Conservation (phyloP, 2,888 invertebrate genomes). For the Cephus nigrinus region DNA sequence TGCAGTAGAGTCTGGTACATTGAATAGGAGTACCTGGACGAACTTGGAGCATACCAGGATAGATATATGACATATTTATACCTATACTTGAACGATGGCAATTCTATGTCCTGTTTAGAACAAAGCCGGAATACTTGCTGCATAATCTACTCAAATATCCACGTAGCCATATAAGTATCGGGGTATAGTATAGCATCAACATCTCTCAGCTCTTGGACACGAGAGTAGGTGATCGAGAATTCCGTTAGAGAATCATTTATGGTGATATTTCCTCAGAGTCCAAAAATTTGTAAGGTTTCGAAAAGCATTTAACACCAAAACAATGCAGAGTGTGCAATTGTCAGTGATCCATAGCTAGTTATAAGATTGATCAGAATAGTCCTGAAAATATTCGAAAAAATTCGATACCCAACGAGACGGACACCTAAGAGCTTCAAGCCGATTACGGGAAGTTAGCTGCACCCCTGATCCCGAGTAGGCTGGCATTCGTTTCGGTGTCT, state of each 20-base stretch:
- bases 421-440: not conserved
- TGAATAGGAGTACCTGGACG: not conserved
- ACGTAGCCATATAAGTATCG: not conserved
- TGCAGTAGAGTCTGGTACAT: not conserved
- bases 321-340: not conserved
- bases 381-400: not conserved
- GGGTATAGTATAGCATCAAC: not conserved
- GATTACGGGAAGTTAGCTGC: constrained; percentile 8
- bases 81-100: not conserved
- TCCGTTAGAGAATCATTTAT: not conserved
- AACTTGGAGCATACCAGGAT: not conserved
- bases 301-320: not conserved
- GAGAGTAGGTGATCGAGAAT: not conserved
- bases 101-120: not conserved
- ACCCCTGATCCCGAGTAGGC: not conserved
- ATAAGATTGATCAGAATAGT: not conserved
- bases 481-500: not conserved
- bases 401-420: not conserved
- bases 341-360: not conserved
- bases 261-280: too few relatives aligned
- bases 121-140: not conserved
- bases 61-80: not conserved
- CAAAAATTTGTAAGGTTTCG: not conserved
- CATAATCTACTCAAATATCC: not conserved
- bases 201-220: not conserved